Evolutionary conservation across 2,888 invertebrate genomes (phyloP).

Genomic region (Diplazon laetatorius): DNA sequence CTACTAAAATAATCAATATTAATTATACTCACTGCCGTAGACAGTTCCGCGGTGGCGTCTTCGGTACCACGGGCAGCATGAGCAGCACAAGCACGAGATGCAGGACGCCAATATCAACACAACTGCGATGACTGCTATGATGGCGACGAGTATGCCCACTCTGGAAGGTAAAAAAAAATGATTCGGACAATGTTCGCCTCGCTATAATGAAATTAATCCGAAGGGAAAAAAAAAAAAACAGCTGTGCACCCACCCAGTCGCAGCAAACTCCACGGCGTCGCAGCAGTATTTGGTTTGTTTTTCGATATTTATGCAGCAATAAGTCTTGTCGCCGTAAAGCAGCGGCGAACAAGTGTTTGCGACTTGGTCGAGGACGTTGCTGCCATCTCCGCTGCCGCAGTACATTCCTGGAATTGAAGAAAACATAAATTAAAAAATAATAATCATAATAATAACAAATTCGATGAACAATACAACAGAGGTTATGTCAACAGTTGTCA

Average conservation of each 20-base stretch:
- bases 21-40: conserved; percentile 76
- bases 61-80: conserved; percentile 78
- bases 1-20: conserved; percentile 35
- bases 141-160: conserved; percentile 61
- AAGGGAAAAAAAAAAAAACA: neutral
- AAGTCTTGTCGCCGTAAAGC: conserved; percentile 65
- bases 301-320: conserved; percentile 70
- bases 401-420: conserved; percentile 68
- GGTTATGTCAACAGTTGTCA: too few species aligned
- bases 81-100: conserved; percentile 77
- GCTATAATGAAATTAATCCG: neutral
- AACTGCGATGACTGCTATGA: conserved; percentile 55
- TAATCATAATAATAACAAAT: neutral
- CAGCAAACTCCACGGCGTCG: conserved; percentile 64
- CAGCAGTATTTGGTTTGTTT: conserved; percentile 68
- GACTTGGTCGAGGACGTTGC: conserved; percentile 61
- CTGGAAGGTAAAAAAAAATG: conserved; percentile 64
- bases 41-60: conserved; percentile 77
- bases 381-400: conserved; percentile 65
- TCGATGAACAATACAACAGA: too few species aligned
- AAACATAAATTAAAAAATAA: neutral
- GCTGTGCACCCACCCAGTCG: conserved; percentile 65
- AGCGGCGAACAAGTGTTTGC: conserved; percentile 70
- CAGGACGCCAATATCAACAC: conserved; percentile 69
- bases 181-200: neutral